Percentiles rank a stretch among this genome's conserved stretches.
phyloP scores from a whole-genome alignment of 2,113 vertebrate species.

The Talpa occidentalis region DNA sequence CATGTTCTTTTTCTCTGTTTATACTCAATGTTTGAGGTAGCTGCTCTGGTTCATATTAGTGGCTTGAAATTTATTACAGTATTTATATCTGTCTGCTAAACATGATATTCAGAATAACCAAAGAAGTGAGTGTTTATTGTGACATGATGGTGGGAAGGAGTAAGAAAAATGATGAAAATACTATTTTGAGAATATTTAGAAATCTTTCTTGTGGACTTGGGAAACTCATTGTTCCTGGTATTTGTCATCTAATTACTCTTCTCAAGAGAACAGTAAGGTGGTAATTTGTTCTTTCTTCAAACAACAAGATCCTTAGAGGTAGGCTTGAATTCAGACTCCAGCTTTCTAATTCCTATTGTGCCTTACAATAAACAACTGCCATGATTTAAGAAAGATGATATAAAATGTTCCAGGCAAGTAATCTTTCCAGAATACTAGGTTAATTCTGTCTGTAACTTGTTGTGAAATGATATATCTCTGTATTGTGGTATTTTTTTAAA shows the following conservation, averaged over 20 bases:
- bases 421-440: neutral
- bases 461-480: slow-evolving; percentile 26
- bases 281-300: slow-evolving; percentile 52
- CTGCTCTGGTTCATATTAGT: neutral
- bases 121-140: neutral
- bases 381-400: slow-evolving; percentile 1
- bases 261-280: slow-evolving; percentile 30
- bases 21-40: neutral
- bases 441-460: neutral
- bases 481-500: neutral
- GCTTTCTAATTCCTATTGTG: slow-evolving; percentile 8
- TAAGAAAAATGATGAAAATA: neutral
- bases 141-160: neutral
- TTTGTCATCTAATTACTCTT: slow-evolving; percentile 54
- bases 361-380: slow-evolving; percentile 36
- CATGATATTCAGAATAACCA: slow-evolving; percentile 27
- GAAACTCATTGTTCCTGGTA: slow-evolving; percentile 33
- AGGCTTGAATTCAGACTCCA: neutral
- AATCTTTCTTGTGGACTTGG: slow-evolving; percentile 1
- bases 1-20: slow-evolving; percentile 7
- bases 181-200: slow-evolving; percentile 24
- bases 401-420: slow-evolving; percentile 45
- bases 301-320: slow-evolving; percentile 19
- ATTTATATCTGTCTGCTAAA: neutral
- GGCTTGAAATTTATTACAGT: slow-evolving; percentile 40